Evolutionary conservation across 2,888 invertebrate genomes (phyloP), one percentile per base, ranked within the genome.

Genomic region (Trichogramma dendrolimi): DNA sequence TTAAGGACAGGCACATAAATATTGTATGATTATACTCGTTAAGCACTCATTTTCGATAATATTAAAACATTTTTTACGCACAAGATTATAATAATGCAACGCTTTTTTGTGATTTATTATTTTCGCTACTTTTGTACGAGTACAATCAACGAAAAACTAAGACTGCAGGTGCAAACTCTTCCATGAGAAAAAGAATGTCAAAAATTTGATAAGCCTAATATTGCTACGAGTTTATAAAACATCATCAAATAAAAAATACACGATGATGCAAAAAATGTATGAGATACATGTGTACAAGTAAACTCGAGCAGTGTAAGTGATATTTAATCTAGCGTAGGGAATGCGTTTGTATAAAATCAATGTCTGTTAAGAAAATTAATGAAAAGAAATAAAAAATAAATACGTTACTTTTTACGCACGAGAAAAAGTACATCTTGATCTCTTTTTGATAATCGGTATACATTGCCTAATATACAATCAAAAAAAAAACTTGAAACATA

Each of bases 321-420:
- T 75, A 75, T 76, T 75, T 76, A 76, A 75, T 75, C 75, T 77
- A 75, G 75, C 67, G 73, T 74, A 76, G 71, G 73, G 68, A 69
- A 72, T 70, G 71, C 75, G 71, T 75, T 76, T 73, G 72, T 76
- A 73, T 73, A 75, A 73, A 75, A 73, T 75, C 71, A 70, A 71
- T 72, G 70, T 75, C 73, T 70, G 68, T 74, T 75, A 44, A 55
- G 27, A 55, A 55, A 55, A 46, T 27, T 27, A 8, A 44, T 46
- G 40, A 62, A 62, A 65, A 58, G 50, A 58, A 64, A 51, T 53
- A 60, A 49, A 55, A 59, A 58, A 60, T 27, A 53, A 7, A 60
- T 55, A 57, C 73, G 70, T 71, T 73, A 73, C 67, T 71, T 73
- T 72, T 63, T 73, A 69, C 70, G 68, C 67, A 68, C 65, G 70